Conservation (phyloP, 2,888 invertebrate genomes). For the Lepidocyrtoides sp. region DNA sequence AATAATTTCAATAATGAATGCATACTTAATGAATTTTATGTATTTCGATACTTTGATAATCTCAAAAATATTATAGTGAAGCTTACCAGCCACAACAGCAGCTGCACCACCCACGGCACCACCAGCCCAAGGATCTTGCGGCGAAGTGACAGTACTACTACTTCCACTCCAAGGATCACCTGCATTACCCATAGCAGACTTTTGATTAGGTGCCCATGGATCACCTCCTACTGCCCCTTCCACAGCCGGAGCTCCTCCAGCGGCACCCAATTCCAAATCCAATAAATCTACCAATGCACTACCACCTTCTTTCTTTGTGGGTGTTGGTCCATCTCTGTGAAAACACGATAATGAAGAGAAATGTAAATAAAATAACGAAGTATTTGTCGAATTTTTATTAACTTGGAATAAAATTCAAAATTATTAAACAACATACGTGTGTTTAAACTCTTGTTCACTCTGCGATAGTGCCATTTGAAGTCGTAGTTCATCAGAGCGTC, state of each 20-base stretch:
- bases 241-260: conserved; percentile 87
- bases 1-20: neutral
- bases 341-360: conserved; percentile 2
- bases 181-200: conserved; percentile 34
- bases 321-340: conserved; percentile 63
- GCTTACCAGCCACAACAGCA: conserved; percentile 68
- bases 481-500: conserved; percentile 98
- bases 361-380: conserved; percentile 10
- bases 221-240: conserved; percentile 85
- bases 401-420: conserved; percentile 50
- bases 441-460: conserved; percentile 95
- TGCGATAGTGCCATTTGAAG: conserved; percentile 98
- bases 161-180: conserved; percentile 84
- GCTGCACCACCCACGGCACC: conserved; percentile 65
- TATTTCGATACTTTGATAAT: too few relatives aligned
- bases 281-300: conserved; percentile 91
- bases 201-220: conserved; percentile 86
- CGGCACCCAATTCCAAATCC: conserved; percentile 91
- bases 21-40: too few relatives aligned
- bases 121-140: conserved; percentile 84
- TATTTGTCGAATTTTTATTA: neutral
- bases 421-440: conserved; percentile 62
- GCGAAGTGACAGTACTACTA: conserved; percentile 83
- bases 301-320: conserved; percentile 76
- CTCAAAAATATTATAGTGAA: neutral